Conservation (phyloP, 2,113 vertebrate genomes). For the Pteropus alecto region DNA sequence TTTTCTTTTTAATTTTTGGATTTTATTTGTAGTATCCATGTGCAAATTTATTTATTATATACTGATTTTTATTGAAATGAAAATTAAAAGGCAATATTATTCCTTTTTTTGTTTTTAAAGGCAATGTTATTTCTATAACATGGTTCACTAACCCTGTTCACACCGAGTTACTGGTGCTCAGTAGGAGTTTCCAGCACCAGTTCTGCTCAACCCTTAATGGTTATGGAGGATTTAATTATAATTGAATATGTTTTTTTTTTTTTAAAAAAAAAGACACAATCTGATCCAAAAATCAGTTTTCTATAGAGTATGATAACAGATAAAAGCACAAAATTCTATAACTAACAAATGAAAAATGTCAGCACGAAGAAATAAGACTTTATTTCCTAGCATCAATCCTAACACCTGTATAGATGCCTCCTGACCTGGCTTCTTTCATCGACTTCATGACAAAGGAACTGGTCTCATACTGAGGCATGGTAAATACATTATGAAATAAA, state of each 20-base stretch:
- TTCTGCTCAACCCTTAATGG: slow-evolving; percentile 71
- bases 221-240: slow-evolving; percentile 76
- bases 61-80: slow-evolving; percentile 55
- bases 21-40: slow-evolving; percentile 52
- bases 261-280: slow-evolving; percentile 22
- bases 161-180: slow-evolving; percentile 73
- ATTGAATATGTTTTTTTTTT: slow-evolving; percentile 64
- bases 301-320: slow-evolving; percentile 69
- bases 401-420: slow-evolving; percentile 1
- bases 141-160: slow-evolving; percentile 81
- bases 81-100: slow-evolving; percentile 74
- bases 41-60: slow-evolving; percentile 63
- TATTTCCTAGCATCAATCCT: background rate
- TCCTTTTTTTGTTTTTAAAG: slow-evolving; percentile 75
- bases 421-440: slow-evolving; percentile 28
- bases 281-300: slow-evolving; percentile 75
- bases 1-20: background rate
- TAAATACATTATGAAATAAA: slow-evolving; percentile 48
- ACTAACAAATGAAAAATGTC: slow-evolving; percentile 46
- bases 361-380: background rate
- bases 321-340: slow-evolving; percentile 41
- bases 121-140: slow-evolving; percentile 76
- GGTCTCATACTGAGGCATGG: slow-evolving; percentile 42
- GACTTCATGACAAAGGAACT: background rate
- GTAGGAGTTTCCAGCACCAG: slow-evolving; percentile 67